A percentile compares a stretch with the other conserved stretches of the same genome.
phyloP scores from a whole-genome alignment of 2,797 vertebrate species.

The Hydrophis major region DNA sequence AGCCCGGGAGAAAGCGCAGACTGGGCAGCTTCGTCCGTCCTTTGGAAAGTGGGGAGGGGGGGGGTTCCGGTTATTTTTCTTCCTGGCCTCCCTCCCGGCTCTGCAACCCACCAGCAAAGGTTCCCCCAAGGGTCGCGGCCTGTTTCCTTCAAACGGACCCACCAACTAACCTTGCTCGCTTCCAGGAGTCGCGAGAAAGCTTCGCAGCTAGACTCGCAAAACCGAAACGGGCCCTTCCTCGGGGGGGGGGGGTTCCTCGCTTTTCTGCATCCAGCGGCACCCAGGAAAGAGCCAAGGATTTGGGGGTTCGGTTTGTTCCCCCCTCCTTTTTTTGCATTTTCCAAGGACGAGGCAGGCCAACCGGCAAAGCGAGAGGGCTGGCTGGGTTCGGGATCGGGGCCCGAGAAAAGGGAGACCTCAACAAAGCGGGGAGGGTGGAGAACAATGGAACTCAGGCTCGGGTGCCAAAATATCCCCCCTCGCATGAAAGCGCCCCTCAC shows the following conservation, averaged over 20 bases:
- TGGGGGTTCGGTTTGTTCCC: background rate
- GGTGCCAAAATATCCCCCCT: constrained; percentile 46
- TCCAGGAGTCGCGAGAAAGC: background rate
- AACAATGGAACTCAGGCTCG: constrained; percentile 83
- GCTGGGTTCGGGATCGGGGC: constrained; percentile 76
- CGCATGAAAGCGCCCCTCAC: constrained; percentile 8
- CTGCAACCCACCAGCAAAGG: background rate
- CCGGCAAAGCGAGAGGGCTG: constrained; percentile 37
- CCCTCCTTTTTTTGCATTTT: constrained; percentile 6
- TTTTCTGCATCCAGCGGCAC: background rate
- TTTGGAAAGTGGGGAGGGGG: background rate
- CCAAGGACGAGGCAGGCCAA: background rate
- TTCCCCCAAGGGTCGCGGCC: background rate
- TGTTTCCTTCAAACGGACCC: too few species aligned
- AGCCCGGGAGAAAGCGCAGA: background rate
- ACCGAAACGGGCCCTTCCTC: background rate
- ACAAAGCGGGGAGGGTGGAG: constrained; percentile 72
- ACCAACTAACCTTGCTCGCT: background rate
- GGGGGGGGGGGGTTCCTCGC: background rate
- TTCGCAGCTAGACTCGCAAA: background rate
- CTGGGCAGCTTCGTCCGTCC: background rate
- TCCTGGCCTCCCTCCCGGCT: too few species aligned
- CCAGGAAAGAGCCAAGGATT: background rate
- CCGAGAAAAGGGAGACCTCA: constrained; percentile 86
- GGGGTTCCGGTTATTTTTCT: background rate